These are phyloP conservation scores for Hedychridium roseum DNA, from an alignment of 2,888 invertebrate species.

Conservation along the genomic window DNA sequence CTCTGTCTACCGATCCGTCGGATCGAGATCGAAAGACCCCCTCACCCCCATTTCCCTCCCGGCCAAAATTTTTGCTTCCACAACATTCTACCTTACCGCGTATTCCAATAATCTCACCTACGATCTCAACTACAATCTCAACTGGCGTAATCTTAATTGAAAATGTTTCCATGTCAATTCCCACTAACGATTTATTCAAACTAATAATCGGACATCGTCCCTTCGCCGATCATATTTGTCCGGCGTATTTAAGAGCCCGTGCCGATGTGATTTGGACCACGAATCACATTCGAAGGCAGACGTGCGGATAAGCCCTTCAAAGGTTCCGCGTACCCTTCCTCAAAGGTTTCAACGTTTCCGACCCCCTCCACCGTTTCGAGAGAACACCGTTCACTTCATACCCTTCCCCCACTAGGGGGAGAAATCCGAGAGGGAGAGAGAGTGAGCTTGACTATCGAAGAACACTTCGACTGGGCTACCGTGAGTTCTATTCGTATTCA, in stretches of 20 bases:
- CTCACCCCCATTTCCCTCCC: too few species aligned
- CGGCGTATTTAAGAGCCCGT: slow-evolving; percentile 19
- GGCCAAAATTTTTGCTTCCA: too few species aligned
- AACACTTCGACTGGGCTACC: slow-evolving; percentile 15
- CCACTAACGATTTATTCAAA: too few species aligned
- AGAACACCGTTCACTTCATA: not conserved
- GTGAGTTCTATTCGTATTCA: slow-evolving; percentile 20
- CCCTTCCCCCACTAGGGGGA: not conserved
- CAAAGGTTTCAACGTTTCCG: slow-evolving; percentile 22
- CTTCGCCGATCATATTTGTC: too few species aligned
- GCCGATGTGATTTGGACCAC: slow-evolving; percentile 20
- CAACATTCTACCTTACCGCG: too few species aligned
- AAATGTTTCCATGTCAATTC: too few species aligned
- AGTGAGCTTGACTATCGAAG: slow-evolving; percentile 21
- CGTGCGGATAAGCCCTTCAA: slow-evolving; percentile 34
- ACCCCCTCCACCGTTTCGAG: not conserved
- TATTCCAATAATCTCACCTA: too few species aligned
- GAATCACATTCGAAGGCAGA: slow-evolving; percentile 29
- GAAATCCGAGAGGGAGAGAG: too few species aligned
- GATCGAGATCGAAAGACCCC: too few species aligned
- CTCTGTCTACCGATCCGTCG: slow-evolving; percentile 15
- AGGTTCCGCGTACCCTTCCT: slow-evolving; percentile 23
- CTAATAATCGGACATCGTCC: too few species aligned
- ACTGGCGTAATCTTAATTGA: too few species aligned
- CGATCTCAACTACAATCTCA: too few species aligned